Conservation (phyloP, 2,113 vertebrate species). For the Corynorhinus townsendii region DNA sequence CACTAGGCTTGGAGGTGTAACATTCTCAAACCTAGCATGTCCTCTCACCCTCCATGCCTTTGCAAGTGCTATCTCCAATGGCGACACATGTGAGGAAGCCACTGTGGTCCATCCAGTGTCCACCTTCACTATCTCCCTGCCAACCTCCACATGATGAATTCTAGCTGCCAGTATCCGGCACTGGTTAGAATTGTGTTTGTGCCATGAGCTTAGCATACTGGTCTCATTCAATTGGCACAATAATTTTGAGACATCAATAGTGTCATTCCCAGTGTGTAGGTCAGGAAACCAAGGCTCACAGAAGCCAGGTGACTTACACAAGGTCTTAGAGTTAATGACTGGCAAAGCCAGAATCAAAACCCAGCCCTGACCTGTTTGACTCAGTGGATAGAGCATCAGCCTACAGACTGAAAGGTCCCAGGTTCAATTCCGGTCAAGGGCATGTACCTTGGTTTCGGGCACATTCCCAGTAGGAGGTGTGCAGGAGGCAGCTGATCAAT, state of each 20-base stretch:
- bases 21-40: neutral
- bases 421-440: too few relatives aligned
- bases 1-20: too few relatives aligned
- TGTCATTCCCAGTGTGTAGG: neutral
- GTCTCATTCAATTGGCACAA: neutral
- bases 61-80: neutral
- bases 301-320: neutral
- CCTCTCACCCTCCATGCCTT: neutral
- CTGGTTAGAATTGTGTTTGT: neutral
- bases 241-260: neutral
- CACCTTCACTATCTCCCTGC: neutral
- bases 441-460: too few relatives aligned
- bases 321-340: neutral
- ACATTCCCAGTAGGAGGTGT: too few relatives aligned
- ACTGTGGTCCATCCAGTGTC: neutral
- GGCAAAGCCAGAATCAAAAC: neutral
- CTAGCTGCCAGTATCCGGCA: neutral
- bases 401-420: too few relatives aligned
- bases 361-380: too few relatives aligned
- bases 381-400: too few relatives aligned
- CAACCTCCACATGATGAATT: neutral
- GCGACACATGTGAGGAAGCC: neutral
- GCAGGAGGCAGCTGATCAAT: too few relatives aligned
- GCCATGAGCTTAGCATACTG: neutral
- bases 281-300: neutral